Conservation (phyloP, 1,140 invertebrate genomes). For the Gonioctena quinquepunctata region DNA sequence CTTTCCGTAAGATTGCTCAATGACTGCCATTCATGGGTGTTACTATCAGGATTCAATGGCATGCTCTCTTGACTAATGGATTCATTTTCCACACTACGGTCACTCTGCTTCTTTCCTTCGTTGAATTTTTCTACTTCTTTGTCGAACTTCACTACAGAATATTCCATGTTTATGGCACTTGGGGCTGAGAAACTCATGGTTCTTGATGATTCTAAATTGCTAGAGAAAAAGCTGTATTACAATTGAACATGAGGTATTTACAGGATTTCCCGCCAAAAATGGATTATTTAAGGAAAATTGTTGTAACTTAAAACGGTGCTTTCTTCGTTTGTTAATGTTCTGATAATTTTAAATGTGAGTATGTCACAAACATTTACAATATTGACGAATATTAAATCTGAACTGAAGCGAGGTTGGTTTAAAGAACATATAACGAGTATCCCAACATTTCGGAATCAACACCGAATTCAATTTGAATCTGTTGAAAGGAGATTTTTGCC, state of each 20-base stretch:
- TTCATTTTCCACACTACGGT: slow-evolving; percentile 31
- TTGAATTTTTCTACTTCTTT: slow-evolving; percentile 50
- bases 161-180: slow-evolving; percentile 82
- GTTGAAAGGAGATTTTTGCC: no score
- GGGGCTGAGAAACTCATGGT: slow-evolving; percentile 82
- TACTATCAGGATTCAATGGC: slow-evolving; percentile 56
- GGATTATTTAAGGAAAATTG: slow-evolving; percentile 1
- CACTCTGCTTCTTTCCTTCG: slow-evolving; percentile 26
- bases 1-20: slow-evolving; percentile 83
- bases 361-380: no score
- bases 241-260: neutral
- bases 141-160: slow-evolving; percentile 70
- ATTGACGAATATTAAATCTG: no score
- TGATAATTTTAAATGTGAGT: no score
- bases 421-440: no score
- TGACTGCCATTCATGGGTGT: slow-evolving; percentile 73
- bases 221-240: slow-evolving; percentile 16
- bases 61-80: slow-evolving; percentile 59
- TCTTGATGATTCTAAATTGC: slow-evolving; percentile 67
- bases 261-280: neutral
- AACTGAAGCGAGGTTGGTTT: no score
- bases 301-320: no score
- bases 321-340: no score
- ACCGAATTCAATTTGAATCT: no score
- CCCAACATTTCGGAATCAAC: no score